Conservation (phyloP, 2,113 vertebrate species). For the Regulus satrapa region DNA sequence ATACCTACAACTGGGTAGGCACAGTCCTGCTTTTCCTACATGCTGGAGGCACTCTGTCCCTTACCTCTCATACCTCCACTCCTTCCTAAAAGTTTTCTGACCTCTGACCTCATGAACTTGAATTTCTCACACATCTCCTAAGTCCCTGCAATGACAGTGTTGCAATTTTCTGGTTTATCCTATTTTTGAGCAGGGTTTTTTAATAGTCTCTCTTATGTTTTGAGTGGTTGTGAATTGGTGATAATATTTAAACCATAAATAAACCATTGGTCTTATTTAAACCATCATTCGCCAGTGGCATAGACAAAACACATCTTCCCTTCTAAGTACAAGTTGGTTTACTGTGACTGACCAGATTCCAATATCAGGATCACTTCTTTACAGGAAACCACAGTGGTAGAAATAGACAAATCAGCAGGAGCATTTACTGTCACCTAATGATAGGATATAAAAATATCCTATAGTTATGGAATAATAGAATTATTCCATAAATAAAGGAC, state of each 20-base stretch:
- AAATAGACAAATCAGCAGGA: neutral
- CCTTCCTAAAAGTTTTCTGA: neutral
- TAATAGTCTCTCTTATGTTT: neutral
- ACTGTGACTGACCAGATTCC: neutral
- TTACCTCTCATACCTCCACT: neutral
- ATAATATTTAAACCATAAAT: too few species aligned
- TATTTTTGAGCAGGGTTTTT: neutral
- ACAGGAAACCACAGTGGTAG: neutral
- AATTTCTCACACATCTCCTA: neutral
- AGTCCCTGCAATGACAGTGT: neutral
- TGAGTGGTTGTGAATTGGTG: neutral
- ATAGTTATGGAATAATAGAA: neutral
- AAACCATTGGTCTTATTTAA: neutral
- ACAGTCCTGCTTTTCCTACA: neutral
- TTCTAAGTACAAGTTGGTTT: neutral
- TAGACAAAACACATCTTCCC: neutral
- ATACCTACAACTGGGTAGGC: neutral
- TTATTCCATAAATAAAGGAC: neutral
- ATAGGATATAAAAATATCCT: neutral
- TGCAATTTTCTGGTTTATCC: neutral
- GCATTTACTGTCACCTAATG: neutral
- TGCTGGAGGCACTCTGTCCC: neutral
- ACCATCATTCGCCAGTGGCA: neutral
- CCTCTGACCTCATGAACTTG: neutral
- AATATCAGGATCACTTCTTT: neutral